Evolutionary conservation across 2,797 vertebrate species (phyloP).

Genomic region (Kryptopterus vitreolus): DNA sequence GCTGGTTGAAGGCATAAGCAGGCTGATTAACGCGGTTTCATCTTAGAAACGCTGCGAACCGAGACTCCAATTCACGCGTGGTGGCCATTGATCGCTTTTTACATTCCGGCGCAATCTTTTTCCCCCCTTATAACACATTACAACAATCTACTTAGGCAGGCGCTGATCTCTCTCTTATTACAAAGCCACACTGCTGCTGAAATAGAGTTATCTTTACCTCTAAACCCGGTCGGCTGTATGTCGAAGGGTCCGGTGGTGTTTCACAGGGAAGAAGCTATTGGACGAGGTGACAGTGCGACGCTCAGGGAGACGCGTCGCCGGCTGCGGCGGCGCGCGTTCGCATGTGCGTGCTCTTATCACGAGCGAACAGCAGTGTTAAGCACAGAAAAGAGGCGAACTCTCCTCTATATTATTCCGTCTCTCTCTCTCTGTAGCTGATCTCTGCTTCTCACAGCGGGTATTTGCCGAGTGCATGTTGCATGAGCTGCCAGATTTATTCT

Average conservation of each 20-base stretch:
- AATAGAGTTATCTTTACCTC: conserved; percentile 27
- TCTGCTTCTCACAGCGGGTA: conserved; percentile 24
- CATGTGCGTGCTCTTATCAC: conserved; percentile 38
- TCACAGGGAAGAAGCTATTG: conserved; percentile 1
- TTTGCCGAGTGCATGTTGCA: conserved; percentile 15
- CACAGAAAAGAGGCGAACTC: not conserved
- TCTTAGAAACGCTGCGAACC: conserved; percentile 36
- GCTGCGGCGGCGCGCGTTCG: not conserved
- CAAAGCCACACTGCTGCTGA: conserved; percentile 23
- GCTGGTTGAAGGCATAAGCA: conserved; percentile 21
- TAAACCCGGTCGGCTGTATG: not conserved
- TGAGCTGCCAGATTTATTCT: conserved; percentile 12
- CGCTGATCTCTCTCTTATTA: conserved; percentile 45
- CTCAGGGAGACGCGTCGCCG: not conserved
- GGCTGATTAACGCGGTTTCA: conserved; percentile 38
- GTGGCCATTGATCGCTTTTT: conserved; percentile 41
- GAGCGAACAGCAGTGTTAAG: conserved; percentile 18
- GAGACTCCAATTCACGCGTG: conserved; percentile 12
- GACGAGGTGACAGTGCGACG: not conserved
- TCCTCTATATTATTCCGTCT: conserved; percentile 2
- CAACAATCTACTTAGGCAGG: conserved; percentile 43
- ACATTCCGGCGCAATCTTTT: conserved; percentile 43
- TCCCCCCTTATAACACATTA: conserved; percentile 21
- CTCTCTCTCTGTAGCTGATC: conserved; percentile 1
- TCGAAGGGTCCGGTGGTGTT: not conserved